phyloP scores from a whole-genome alignment of 2,113 vertebrate species.

The Callipepla squamata region DNA sequence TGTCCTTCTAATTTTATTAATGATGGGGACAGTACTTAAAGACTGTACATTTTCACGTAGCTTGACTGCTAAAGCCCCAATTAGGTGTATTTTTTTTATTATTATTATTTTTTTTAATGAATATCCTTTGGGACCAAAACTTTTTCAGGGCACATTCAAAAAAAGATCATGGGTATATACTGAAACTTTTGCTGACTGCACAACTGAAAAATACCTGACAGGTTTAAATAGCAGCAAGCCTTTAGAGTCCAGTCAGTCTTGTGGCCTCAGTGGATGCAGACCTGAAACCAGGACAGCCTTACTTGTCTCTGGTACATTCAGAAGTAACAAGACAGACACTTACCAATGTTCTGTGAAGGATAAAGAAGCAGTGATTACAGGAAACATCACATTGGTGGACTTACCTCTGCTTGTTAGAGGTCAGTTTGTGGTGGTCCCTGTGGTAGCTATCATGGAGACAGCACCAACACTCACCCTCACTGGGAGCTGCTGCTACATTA shows the following conservation, averaged over 20 bases:
- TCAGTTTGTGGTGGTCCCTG: neutral
- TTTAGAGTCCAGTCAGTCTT: neutral
- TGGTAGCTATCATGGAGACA: neutral
- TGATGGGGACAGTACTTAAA: neutral
- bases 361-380: neutral
- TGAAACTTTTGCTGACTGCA: neutral
- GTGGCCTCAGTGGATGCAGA: neutral
- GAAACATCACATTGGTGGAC: neutral
- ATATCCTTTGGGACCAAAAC: neutral
- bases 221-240: neutral
- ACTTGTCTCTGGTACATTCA: neutral
- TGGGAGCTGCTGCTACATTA: neutral
- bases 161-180: neutral
- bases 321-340: neutral
- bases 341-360: neutral
- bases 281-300: neutral
- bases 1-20: conserved; percentile 7
- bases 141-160: neutral
- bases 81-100: neutral
- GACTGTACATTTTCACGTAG: neutral
- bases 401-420: neutral
- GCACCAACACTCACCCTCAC: neutral
- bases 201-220: neutral
- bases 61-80: neutral
- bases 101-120: neutral